Base-by-base conservation (phyloP, 2,888 invertebrate genomes). In the Eupithecia inturbata region DNA sequence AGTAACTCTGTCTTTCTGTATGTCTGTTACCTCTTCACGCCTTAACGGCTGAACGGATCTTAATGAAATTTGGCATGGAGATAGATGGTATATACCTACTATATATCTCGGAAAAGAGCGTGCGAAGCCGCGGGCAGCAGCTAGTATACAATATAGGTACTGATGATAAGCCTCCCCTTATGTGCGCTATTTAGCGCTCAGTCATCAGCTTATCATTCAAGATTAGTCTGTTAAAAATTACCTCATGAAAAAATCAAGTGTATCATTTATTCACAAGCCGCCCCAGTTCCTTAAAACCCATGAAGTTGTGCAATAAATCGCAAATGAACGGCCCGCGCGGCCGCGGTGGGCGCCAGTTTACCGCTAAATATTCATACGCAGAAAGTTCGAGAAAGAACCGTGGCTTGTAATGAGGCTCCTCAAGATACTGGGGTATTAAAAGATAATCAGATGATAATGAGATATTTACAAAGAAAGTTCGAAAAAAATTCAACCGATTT, bases 311-410 rank as follows among this genome's bases (percentile, higher is more conserved):
- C 70, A 73, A 78, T 79, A 78, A 79, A 78, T 78, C 70, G 68
- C 70, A 22, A 70, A 78, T 74, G 70, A 79, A 75, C 75, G 74
- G 84, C 81, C 85, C 88, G 82, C 80, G 87, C 73, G 84, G 81
- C 85, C 88, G 82, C 80, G 87, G 80, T 86, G 89, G 89, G 89
- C 88, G 91, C 88, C 90, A 88, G 84, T 84, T 83, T 85, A 83
- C 81, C 78, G 81, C 87, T 88, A 89, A 90, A 91, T 92, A 92
- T 91, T 91, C 90, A 91, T 90, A 86, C 84, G 84, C 83, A 82
- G 85, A 87, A 91, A 91, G 84, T 89, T 90, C 78, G 76, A 77
- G 80, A 84, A 86, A 87, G 86, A 88, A 87, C 85, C 83, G 83
- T 81, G 82, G 80, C 88, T 89, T 90, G 90, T 89, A 90, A 91